phyloP scores from a whole-genome alignment of 2,797 vertebrate species.

The Fistularia tabacaria region DNA sequence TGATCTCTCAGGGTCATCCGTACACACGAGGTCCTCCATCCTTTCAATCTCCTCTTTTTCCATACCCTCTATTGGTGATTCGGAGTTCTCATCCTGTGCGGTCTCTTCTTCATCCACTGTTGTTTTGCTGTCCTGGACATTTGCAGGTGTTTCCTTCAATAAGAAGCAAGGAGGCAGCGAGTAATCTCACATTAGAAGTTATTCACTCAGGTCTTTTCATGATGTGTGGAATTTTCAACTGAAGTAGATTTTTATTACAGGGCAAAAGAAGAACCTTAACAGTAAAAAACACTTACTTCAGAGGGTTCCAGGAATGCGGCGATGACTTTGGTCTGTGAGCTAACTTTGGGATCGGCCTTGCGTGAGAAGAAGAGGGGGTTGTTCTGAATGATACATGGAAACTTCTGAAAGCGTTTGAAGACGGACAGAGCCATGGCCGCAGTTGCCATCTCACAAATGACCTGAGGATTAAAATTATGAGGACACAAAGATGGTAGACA shows the following conservation, averaged over 20 bases:
- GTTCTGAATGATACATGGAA: slow-evolving; percentile 66
- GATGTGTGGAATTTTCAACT: too few species aligned
- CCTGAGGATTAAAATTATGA: slow-evolving; percentile 31
- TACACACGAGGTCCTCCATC: neutral
- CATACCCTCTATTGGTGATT: neutral
- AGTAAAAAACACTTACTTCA: slow-evolving; percentile 29
- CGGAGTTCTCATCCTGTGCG: neutral
- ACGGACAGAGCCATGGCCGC: slow-evolving; percentile 52
- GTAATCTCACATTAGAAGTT: neutral
- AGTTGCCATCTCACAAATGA: slow-evolving; percentile 69
- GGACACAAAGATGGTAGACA: too few species aligned
- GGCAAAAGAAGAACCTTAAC: neutral
- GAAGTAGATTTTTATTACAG: too few species aligned
- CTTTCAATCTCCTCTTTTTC: neutral
- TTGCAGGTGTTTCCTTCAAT: slow-evolving; percentile 25
- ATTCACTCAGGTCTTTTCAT: too few species aligned
- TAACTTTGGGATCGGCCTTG: slow-evolving; percentile 53
- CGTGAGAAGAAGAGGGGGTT: slow-evolving; percentile 62
- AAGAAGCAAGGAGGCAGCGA: neutral
- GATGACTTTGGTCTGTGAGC: slow-evolving; percentile 14
- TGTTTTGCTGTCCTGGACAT: slow-evolving; percentile 16
- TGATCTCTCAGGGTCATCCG: too few species aligned
- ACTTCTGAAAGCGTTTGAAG: slow-evolving; percentile 60
- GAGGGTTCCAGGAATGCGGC: slow-evolving; percentile 4
- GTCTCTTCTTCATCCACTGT: slow-evolving; percentile 10